Percentiles rank a stretch among this genome's conserved stretches.
phyloP scores from a whole-genome alignment of 2,888 invertebrate species.

The Steinernema carpocapsae region DNA sequence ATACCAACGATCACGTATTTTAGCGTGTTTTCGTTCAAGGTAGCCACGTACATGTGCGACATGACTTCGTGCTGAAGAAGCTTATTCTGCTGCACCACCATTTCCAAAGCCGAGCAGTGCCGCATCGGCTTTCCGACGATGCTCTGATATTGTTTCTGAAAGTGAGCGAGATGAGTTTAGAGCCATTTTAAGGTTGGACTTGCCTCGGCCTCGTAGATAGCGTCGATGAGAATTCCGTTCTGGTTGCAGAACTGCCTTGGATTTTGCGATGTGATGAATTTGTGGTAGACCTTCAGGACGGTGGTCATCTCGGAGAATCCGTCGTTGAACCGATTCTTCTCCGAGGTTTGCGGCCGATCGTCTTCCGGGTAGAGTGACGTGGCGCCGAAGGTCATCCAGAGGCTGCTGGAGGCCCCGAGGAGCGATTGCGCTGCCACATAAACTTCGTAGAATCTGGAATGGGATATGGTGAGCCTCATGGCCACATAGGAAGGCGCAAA shows the following conservation, averaged over 20 bases:
- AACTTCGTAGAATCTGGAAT: not conserved
- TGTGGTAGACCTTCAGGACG: not conserved
- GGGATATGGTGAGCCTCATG: not conserved
- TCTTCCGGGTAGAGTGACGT: not conserved
- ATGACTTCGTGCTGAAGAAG: not conserved
- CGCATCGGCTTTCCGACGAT: not conserved
- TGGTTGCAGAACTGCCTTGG: not conserved
- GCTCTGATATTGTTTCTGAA: not conserved
- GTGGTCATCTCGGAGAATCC: slow-evolving; percentile 9
- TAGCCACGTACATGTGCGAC: not conserved
- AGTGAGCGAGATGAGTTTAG: not conserved
- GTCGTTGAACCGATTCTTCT: not conserved
- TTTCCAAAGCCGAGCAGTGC: not conserved
- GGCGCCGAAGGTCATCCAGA: not conserved
- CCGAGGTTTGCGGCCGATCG: not conserved
- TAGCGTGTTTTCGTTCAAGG: not conserved
- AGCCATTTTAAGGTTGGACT: not conserved
- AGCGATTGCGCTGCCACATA: not conserved
- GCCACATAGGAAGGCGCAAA: not conserved
- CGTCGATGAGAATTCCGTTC: not conserved
- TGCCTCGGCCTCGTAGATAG: not conserved
- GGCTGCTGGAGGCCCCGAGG: not conserved
- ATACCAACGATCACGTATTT: not conserved
- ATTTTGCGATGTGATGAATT: not conserved
- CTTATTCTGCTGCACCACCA: not conserved